Percentiles rank a stretch among this genome's conserved stretches.
Evolutionary conservation across 1,140 invertebrate genomes (phyloP).

Genomic region (Tachypleus tridentatus): DNA sequence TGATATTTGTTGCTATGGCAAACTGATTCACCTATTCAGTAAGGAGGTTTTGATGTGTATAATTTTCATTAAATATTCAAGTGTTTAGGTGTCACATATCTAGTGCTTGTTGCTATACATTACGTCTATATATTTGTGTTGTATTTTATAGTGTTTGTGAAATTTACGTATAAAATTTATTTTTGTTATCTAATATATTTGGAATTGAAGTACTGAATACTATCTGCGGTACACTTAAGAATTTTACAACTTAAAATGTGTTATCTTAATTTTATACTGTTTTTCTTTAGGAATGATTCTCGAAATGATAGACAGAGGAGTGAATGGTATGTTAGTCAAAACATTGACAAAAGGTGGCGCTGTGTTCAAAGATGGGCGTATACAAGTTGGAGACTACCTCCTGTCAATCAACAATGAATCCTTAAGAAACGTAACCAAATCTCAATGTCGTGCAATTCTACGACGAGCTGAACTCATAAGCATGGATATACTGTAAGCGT

Average conservation of each 20-base stretch:
- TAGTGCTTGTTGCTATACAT: too few species aligned
- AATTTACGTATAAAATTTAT: neutral
- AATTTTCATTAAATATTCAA: too few species aligned
- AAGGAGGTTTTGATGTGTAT: too few species aligned
- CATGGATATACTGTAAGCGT: slow-evolving; percentile 39
- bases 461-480: slow-evolving; percentile 46
- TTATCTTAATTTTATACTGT: slow-evolving; percentile 9
- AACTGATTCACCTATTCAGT: too few species aligned
- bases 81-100: too few species aligned
- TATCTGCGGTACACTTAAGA: neutral
- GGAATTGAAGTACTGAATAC: neutral
- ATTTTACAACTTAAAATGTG: too few species aligned
- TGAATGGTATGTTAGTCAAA: slow-evolving; percentile 51
- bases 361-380: slow-evolving; percentile 44
- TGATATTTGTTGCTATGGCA: too few species aligned
- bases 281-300: slow-evolving; percentile 40
- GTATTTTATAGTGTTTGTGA: neutral
- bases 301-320: slow-evolving; percentile 46
- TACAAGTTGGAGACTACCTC: slow-evolving; percentile 41
- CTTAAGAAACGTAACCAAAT: slow-evolving; percentile 45
- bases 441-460: slow-evolving; percentile 50
- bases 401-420: slow-evolving; percentile 50
- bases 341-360: slow-evolving; percentile 42
- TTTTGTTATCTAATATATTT: neutral
- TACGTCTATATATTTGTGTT: slow-evolving; percentile 4